A percentile compares a stretch with the other conserved stretches of the same genome.
These are phyloP conservation scores for Symphodus melops DNA, from an alignment of 2,113 vertebrate species.

Conservation along the genomic window DNA sequence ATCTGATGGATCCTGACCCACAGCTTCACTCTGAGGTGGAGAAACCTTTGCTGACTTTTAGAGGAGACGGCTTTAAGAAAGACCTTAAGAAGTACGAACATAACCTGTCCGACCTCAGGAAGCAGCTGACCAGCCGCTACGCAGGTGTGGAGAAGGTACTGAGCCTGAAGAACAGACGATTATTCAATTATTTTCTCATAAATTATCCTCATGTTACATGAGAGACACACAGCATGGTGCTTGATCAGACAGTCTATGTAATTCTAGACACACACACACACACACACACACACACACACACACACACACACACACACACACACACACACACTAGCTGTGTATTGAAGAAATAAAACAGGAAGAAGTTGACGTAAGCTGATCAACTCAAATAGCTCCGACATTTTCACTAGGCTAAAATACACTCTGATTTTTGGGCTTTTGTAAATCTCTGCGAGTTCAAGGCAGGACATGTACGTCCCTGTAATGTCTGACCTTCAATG, in stretches of 20 bases:
- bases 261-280: too few species aligned
- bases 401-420: neutral
- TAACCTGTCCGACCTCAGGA: conserved; percentile 93
- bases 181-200: neutral
- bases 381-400: neutral
- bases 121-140: conserved; percentile 94
- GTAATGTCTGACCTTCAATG: too few species aligned
- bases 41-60: conserved; percentile 93
- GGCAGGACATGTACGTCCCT: too few species aligned
- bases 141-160: conserved; percentile 93
- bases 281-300: neutral
- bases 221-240: too few species aligned
- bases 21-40: conserved; percentile 97
- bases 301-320: neutral
- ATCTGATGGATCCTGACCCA: neutral
- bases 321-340: neutral
- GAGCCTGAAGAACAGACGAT: neutral
- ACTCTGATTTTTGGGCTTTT: neutral
- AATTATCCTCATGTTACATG: neutral
- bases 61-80: conserved; percentile 96
- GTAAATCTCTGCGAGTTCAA: neutral
- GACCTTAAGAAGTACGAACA: conserved; percentile 99
- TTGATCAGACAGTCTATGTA: too few species aligned
- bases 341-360: neutral
- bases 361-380: neutral